A percentile compares a stretch with the other conserved stretches of the same genome.
These are phyloP conservation scores for Paramormyrops hopkinsi DNA, from an alignment of 2,797 vertebrate genomes.

Conservation along the genomic window DNA sequence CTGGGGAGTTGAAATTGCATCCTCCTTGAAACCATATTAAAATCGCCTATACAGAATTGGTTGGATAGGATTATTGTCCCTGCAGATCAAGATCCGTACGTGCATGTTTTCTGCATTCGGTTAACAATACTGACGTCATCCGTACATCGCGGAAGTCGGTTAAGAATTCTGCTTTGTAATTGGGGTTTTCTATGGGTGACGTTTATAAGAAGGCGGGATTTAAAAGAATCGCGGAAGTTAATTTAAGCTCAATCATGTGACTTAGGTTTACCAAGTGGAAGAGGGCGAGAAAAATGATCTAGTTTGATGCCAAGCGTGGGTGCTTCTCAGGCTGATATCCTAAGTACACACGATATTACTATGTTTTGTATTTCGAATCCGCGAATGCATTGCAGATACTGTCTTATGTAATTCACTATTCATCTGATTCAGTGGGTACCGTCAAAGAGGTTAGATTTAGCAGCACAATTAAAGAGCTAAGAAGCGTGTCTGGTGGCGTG, in stretches of 20 bases:
- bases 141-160: neutral
- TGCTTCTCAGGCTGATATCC: neutral
- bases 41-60: neutral
- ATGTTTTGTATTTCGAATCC: neutral
- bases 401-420: neutral
- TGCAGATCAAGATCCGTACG: neutral
- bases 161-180: neutral
- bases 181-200: neutral
- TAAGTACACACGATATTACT: constrained; percentile 10
- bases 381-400: neutral
- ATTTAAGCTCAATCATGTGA: constrained; percentile 17
- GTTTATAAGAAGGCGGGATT: neutral
- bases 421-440: neutral
- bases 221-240: constrained; percentile 11
- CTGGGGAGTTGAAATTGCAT: neutral
- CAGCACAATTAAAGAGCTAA: neutral
- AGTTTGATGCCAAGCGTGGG: neutral
- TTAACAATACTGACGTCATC: neutral
- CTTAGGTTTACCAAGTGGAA: neutral
- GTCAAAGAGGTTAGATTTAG: neutral
- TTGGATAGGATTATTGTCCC: neutral
- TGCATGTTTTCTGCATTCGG: neutral
- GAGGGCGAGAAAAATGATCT: neutral
- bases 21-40: neutral
- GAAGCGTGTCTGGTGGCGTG: neutral